These are phyloP conservation scores for Antitype chi DNA, from an alignment of 2,888 invertebrate genomes.

Conservation along the genomic window DNA sequence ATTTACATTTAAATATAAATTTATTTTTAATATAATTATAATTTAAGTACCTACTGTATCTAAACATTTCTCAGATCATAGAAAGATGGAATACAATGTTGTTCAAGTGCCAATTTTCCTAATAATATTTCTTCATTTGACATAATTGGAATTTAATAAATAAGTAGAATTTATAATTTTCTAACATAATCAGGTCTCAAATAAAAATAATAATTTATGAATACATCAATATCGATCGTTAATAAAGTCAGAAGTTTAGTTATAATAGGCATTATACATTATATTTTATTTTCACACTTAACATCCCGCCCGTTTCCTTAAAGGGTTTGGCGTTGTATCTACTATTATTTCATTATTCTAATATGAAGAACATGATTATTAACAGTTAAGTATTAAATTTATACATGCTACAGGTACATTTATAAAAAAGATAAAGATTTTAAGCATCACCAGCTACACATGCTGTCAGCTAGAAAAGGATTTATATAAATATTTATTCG, in stretches of 20 bases:
- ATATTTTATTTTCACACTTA: not conserved
- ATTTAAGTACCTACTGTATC: not conserved
- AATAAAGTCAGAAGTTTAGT: not conserved
- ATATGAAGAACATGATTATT: not conserved
- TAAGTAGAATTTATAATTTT: not conserved
- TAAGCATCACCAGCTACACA: not conserved
- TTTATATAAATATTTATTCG: not conserved
- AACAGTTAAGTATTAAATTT: not conserved
- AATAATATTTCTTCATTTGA: not conserved
- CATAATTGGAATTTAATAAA: too few species aligned
- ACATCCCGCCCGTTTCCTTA: not conserved
- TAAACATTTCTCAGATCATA: conserved; percentile 20
- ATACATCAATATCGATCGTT: not conserved
- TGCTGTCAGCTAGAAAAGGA: not conserved
- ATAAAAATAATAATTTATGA: not conserved
- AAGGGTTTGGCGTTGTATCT: not conserved
- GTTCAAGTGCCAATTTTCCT: conserved; percentile 9
- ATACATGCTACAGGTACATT: not conserved
- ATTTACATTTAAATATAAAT: conserved; percentile 27
- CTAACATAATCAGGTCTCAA: not conserved
- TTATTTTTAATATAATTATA: conserved; percentile 11
- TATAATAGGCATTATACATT: not conserved
- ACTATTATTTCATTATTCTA: not conserved
- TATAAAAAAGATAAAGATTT: not conserved
- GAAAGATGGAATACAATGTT: conserved; percentile 11